Percentiles rank a stretch among this genome's conserved stretches.
Evolutionary conservation across 2,888 invertebrate genomes (phyloP).

Genomic region (Nymphalis polychloros): DNA sequence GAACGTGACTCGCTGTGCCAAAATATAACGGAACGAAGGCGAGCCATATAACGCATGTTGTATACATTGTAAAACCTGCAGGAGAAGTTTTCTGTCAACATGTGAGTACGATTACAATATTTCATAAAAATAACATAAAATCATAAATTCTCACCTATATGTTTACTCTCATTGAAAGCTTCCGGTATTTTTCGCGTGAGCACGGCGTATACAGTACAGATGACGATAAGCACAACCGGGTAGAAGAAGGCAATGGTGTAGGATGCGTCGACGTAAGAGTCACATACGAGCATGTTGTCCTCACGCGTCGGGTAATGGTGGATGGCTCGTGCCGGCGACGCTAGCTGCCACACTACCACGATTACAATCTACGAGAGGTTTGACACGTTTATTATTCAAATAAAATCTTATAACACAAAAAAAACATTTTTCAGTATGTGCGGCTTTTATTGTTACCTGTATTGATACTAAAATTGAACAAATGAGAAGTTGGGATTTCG

Average conservation of each 20-base stretch:
- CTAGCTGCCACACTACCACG: conserved; percentile 93
- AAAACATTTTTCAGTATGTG: not conserved
- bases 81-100: not conserved
- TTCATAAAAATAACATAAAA: not conserved
- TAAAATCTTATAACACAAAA: too few relatives aligned
- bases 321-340: conserved; percentile 95
- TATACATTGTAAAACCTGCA: conserved; percentile 98
- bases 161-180: conserved; percentile 98
- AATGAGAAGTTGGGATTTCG: conserved; percentile 93
- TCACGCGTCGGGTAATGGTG: conserved; percentile 93
- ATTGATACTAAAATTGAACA: conserved; percentile 92
- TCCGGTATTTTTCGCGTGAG: conserved; percentile 97
- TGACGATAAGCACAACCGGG: conserved; percentile 92
- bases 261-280: conserved; percentile 94
- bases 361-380: conserved; percentile 84
- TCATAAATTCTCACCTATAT: conserved; percentile 86
- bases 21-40: conserved; percentile 99
- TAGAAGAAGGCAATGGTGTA: conserved; percentile 96
- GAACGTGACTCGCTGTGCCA: conserved; percentile 96
- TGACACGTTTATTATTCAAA: not conserved
- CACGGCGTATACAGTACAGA: conserved; percentile 97
- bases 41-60: conserved; percentile 98
- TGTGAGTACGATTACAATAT: not conserved
- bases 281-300: conserved; percentile 94
- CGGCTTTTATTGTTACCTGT: conserved; percentile 83